These are phyloP conservation scores for Alviniconcha strummeri DNA, from an alignment of 2,888 invertebrate species.

Conservation along the genomic window DNA sequence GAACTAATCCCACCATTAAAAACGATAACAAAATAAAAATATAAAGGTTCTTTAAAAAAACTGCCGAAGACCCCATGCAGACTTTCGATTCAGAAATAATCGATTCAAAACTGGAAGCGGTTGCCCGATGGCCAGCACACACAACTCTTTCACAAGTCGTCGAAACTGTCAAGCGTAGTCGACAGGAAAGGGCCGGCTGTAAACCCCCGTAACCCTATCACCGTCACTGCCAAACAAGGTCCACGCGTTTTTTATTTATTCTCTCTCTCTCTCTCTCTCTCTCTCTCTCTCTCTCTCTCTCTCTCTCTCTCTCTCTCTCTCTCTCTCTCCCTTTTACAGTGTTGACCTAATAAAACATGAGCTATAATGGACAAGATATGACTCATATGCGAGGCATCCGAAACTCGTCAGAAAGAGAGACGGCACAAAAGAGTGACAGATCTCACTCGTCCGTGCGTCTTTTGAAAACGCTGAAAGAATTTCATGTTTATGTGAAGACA, in stretches of 20 bases:
- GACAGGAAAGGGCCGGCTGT: background rate
- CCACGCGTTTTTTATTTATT: no score
- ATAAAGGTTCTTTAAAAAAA: no score
- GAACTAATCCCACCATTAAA: no score
- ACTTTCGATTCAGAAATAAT: no score
- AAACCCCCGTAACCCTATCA: constrained; percentile 7
- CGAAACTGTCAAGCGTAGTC: no score
- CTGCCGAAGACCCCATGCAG: no score
- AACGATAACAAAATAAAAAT: no score
- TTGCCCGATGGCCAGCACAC: no score
- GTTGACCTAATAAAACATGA: constrained; percentile 24
- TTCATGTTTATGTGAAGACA: background rate
- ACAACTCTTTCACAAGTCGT: no score
- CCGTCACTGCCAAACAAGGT: background rate
- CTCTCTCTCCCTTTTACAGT: constrained; percentile 1
- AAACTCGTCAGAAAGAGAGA: constrained; percentile 18
- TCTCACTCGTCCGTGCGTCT: constrained; percentile 11
- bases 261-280: background rate
- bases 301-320: background rate
- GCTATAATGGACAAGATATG: constrained; percentile 20
- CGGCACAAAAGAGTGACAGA: background rate
- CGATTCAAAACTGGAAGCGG: no score
- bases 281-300: background rate
- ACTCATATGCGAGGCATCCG: constrained; percentile 20
- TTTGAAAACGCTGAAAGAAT: constrained; percentile 7